Evolutionary conservation across 2,888 invertebrate species (phyloP), one percentile per base, ranked within the genome.

Genomic region (Trypoxylon attenuatum): DNA sequence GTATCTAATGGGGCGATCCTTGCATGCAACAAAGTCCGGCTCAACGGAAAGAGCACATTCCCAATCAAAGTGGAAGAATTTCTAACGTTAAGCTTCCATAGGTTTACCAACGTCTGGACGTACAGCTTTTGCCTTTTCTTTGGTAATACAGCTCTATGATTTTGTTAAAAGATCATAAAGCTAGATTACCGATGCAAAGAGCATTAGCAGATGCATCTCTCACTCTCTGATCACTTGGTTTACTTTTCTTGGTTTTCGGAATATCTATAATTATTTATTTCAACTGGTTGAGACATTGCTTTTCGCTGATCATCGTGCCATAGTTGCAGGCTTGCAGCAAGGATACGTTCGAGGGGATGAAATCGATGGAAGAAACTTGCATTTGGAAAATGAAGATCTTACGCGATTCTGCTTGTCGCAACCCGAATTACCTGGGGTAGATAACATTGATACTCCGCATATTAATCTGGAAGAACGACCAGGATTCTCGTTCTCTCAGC

Each of bases 181-280:
- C 94, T 95, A 94, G 93, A 94, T 94, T 94, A 94, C 95, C 95
- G 95, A 94, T 94, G 94, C 94, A 94, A 89, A 89, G 90, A 89
- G 87, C 87, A 84, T 82, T 80, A 78, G 89, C 87, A 88, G 45
- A 13, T 42, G 56, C 82, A 66, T 22, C 68, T 5, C n/a, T 22
- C 29, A 16, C 22, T 6, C 27, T 47, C 15, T 22, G 18, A 27
- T n/a, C n/a, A 0, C 13, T 15, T 54, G 13, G 6, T 45, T n/a
- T 8, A 22, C 33, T 6, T 13, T 15, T 21, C 38, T 43, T 3
- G 38, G 4, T 15, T n/a, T n/a, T n/a, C n/a, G n/a, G n/a, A n/a
- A n/a, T n/a, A n/a, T n/a, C n/a, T n/a, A n/a, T n/a, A n/a, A n/a
- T n/a, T n/a, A n/a, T n/a, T n/a, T n/a, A n/a, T n/a, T n/a, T n/a